A percentile compares a stretch with the other conserved stretches of the same genome.
Evolutionary conservation across 2,888 invertebrate species (phyloP).

Genomic region (Melieria crassipennis): DNA sequence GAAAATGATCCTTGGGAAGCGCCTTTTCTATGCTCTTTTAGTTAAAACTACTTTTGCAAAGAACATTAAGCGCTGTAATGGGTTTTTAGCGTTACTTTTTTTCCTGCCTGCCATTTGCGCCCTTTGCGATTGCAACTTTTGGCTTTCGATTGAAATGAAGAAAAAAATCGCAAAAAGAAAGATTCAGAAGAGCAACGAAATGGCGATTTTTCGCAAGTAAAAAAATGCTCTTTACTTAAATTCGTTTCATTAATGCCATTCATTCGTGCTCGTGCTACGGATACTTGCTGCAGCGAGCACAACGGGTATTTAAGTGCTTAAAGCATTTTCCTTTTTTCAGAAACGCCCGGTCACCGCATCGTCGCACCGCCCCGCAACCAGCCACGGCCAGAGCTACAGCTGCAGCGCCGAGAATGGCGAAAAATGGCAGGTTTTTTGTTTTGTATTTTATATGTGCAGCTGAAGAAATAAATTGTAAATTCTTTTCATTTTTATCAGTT

Average conservation of each 20-base stretch:
- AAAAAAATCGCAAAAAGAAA: no score
- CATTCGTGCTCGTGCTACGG: not conserved
- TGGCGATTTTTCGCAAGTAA: not conserved
- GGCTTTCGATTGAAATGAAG: no score
- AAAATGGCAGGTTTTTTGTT: not conserved
- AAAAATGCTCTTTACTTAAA: conserved; percentile 26
- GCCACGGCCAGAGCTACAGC: not conserved
- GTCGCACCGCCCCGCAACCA: not conserved
- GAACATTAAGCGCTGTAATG: conserved; percentile 25
- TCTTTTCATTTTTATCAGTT: not conserved
- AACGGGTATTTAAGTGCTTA: conserved; percentile 30
- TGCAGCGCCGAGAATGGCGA: no score
- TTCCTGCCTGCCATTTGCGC: conserved; percentile 8
- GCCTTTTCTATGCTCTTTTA: conserved; percentile 5
- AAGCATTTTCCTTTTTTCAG: conserved; percentile 12
- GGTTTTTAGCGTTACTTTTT: conserved; percentile 16
- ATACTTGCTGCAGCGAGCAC: not conserved
- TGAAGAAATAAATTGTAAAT: conserved; percentile 5
- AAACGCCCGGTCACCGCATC: not conserved
- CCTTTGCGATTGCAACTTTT: not conserved
- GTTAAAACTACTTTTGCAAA: conserved; percentile 21
- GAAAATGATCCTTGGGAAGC: conserved; percentile 21
- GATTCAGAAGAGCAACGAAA: conserved; percentile 19
- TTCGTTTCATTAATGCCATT: conserved; percentile 27
- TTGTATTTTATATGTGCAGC: conserved; percentile 3